Percentiles rank a stretch among this genome's conserved stretches.
Evolutionary conservation across 2,113 vertebrate genomes (phyloP).

Genomic region (Capreolus pygargus): DNA sequence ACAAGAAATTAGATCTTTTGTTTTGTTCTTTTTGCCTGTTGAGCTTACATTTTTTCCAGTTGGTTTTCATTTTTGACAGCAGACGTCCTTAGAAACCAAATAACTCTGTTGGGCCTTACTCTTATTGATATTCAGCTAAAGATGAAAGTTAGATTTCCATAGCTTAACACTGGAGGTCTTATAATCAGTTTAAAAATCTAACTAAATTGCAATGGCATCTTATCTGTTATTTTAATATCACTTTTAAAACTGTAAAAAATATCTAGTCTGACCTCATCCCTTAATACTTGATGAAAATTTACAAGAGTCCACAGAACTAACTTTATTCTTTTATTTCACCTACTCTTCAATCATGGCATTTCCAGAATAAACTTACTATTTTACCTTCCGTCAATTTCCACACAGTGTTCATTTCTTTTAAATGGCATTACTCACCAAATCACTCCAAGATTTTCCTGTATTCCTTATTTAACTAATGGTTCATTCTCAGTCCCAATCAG

Average conservation of each 20-base stretch:
- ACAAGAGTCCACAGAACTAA: neutral
- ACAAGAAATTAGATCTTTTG: neutral
- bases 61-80: neutral
- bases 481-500: neutral
- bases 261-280: neutral
- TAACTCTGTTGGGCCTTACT: neutral
- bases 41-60: neutral
- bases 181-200: neutral
- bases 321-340: neutral
- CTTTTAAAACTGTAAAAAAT: neutral
- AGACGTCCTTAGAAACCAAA: neutral
- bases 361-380: neutral
- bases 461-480: neutral
- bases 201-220: neutral
- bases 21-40: neutral
- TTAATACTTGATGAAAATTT: neutral
- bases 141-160: neutral
- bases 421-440: neutral
- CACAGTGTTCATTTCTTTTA: neutral
- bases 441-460: neutral
- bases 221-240: neutral
- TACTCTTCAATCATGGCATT: neutral
- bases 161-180: neutral
- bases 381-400: neutral
- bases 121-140: neutral